phyloP scores from a whole-genome alignment of 2,797 vertebrate genomes.

The Vireo griseus region DNA sequence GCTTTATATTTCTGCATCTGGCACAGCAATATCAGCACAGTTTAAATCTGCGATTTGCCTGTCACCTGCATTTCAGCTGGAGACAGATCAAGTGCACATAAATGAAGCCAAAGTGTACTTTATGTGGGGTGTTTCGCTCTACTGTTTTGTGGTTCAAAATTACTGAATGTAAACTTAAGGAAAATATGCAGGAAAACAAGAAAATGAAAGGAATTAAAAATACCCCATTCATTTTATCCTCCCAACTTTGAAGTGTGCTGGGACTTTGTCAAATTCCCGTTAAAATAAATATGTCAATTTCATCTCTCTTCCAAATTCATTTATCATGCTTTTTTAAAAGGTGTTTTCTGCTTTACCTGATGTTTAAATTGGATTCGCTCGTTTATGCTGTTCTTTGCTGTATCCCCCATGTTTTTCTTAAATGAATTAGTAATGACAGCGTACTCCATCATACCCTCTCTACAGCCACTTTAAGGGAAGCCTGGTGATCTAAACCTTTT shows the following conservation, averaged over 20 bases:
- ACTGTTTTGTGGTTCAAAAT: conserved; percentile 72
- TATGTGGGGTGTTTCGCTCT: conserved; percentile 59
- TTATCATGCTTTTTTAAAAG: conserved; percentile 84
- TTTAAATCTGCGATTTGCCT: conserved; percentile 74
- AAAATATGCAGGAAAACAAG: conserved; percentile 61
- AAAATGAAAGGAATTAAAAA: conserved; percentile 33
- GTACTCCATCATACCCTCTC: conserved; percentile 97
- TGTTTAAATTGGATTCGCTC: conserved; percentile 94
- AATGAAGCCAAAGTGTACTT: conserved; percentile 71
- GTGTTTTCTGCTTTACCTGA: conserved; percentile 87
- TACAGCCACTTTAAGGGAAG: conserved; percentile 98
- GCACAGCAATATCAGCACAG: conserved; percentile 33
- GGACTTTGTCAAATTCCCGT: conserved; percentile 80
- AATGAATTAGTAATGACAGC: conserved; percentile 98
- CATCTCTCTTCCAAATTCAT: conserved; percentile 78
- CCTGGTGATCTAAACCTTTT: conserved; percentile 99
- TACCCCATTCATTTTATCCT: conserved; percentile 8
- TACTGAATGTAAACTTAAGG: conserved; percentile 70
- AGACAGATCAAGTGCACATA: conserved; percentile 73
- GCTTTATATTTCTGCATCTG: conserved; percentile 72
- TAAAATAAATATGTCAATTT: conserved; percentile 80
- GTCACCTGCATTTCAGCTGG: conserved; percentile 71
- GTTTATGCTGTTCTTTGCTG: conserved; percentile 93
- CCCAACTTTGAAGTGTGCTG: conserved; percentile 68
- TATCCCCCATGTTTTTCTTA: conserved; percentile 97